These are phyloP conservation scores for Portunus trituberculatus DNA, from an alignment of 1,140 invertebrate species.

Conservation along the genomic window DNA sequence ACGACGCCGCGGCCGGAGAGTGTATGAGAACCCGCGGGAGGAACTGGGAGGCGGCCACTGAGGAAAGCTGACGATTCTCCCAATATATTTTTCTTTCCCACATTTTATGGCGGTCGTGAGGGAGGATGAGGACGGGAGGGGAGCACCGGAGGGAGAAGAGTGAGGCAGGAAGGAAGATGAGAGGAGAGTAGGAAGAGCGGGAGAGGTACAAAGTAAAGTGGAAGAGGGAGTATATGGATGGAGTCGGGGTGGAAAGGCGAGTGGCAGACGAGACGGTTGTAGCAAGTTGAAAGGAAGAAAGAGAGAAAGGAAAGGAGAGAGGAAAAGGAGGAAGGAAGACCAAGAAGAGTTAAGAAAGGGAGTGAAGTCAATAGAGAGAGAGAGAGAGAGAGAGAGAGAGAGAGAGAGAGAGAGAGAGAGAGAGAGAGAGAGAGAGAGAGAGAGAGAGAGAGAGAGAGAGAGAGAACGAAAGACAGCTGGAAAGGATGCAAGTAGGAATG, in stretches of 20 bases:
- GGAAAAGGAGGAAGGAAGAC: neutral
- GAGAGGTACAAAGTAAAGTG: neutral
- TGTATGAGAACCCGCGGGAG: neutral
- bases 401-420: constrained; percentile 1
- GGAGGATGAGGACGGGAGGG: neutral
- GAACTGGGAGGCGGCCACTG: neutral
- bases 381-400: constrained; percentile 8
- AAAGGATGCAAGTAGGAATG: neutral
- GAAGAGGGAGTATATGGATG: neutral
- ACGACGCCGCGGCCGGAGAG: neutral
- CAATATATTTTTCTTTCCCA: constrained; percentile 24
- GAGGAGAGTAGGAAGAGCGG: neutral
- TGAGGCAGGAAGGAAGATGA: neutral
- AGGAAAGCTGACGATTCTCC: neutral
- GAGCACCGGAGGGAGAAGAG: neutral
- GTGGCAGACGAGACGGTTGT: neutral
- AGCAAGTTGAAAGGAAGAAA: neutral
- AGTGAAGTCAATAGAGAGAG: constrained; percentile 20
- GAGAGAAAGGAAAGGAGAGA: neutral
- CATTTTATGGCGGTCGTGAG: neutral
- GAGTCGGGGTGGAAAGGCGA: neutral
- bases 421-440: neutral
- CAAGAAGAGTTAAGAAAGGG: neutral
- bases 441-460: neutral
- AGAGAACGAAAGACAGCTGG: neutral